Percentiles rank a stretch among this genome's conserved stretches.
Conservation (phyloP, 2,888 invertebrate species). For the Lasioglossum morio region DNA sequence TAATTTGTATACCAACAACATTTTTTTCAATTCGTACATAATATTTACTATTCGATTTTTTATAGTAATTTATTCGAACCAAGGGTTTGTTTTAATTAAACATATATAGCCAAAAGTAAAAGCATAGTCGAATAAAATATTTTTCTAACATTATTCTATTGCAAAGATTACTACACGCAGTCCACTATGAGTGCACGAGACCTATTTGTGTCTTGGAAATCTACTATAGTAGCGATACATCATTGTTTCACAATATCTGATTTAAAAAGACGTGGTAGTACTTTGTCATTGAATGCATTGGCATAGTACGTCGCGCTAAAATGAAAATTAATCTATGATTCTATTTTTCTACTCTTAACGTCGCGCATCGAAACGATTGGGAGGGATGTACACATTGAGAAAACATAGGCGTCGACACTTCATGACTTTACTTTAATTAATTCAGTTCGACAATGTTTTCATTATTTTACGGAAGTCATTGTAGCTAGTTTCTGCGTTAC, state of each 20-base stretch:
- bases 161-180: neutral
- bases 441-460: slow-evolving; percentile 24
- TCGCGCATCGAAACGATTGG: neutral
- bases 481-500: slow-evolving; percentile 3
- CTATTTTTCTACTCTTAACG: neutral
- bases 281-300: neutral
- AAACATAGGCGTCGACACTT: neutral
- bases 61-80: neutral
- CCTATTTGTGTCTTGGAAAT: neutral
- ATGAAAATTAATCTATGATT: neutral
- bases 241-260: neutral
- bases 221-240: neutral
- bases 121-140: neutral
- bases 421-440: slow-evolving; percentile 22
- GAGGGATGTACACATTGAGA: neutral
- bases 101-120: neutral
- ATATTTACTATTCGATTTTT: neutral
- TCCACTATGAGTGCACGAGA: no score
- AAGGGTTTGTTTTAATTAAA: neutral
- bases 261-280: neutral
- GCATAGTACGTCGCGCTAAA: neutral
- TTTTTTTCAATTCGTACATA: neutral
- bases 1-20: neutral
- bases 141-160: neutral
- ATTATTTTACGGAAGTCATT: slow-evolving; percentile 3